Percentiles rank a stretch among this genome's conserved stretches.
These are phyloP conservation scores for Hedya salicella DNA, from an alignment of 2,888 invertebrate species.

Conservation along the genomic window DNA sequence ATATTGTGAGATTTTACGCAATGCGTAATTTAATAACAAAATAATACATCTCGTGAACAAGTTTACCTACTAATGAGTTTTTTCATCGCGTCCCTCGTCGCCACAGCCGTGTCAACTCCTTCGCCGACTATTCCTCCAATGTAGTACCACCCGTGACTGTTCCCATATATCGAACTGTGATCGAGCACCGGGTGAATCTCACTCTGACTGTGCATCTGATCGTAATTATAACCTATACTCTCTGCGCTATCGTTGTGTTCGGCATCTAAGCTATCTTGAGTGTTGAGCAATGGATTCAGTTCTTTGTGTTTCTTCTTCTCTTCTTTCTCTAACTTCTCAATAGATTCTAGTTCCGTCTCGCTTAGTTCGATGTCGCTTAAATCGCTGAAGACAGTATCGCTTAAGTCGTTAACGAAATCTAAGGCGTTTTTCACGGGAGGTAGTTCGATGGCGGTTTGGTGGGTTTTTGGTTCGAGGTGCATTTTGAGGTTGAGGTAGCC, in stretches of 20 bases:
- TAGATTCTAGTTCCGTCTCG: slow-evolving; percentile 86
- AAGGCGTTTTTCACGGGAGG: slow-evolving; percentile 84
- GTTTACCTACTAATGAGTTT: slow-evolving; percentile 92
- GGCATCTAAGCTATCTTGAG: slow-evolving; percentile 57
- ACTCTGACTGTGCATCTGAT: slow-evolving; percentile 75
- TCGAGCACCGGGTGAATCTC: slow-evolving; percentile 86
- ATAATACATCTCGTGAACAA: slow-evolving; percentile 69
- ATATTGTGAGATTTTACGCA: neutral
- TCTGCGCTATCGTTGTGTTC: slow-evolving; percentile 64
- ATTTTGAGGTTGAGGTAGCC: slow-evolving; percentile 96
- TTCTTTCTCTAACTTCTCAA: slow-evolving; percentile 82
- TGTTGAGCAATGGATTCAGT: slow-evolving; percentile 73
- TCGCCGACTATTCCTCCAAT: slow-evolving; percentile 92
- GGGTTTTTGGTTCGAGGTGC: slow-evolving; percentile 89
- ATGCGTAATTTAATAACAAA: slow-evolving; percentile 43
- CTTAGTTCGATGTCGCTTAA: slow-evolving; percentile 87
- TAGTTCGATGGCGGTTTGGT: slow-evolving; percentile 66
- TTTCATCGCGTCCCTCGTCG: slow-evolving; percentile 89
- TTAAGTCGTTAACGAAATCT: slow-evolving; percentile 86
- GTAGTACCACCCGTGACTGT: slow-evolving; percentile 93
- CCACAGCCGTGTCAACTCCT: slow-evolving; percentile 86
- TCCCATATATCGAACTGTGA: slow-evolving; percentile 86
- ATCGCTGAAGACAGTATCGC: slow-evolving; percentile 87
- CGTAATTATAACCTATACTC: slow-evolving; percentile 72
- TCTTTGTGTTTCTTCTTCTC: slow-evolving; percentile 76